phyloP scores from a whole-genome alignment of 2,888 invertebrate genomes.

The Campaea margaritaria region DNA sequence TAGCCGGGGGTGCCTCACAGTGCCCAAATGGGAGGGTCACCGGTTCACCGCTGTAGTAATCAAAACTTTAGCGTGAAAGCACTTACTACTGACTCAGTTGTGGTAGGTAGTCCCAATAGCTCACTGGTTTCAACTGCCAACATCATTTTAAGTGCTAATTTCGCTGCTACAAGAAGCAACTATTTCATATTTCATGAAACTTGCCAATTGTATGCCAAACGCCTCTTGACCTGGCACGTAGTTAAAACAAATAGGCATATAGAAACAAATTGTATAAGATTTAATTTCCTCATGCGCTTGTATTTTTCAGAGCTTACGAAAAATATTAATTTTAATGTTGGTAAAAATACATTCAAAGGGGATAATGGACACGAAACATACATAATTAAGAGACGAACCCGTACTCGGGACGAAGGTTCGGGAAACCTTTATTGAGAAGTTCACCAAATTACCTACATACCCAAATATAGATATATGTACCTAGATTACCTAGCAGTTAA shows the following conservation, averaged over 20 bases:
- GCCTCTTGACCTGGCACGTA: too few relatives aligned
- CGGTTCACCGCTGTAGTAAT: slow-evolving; percentile 28
- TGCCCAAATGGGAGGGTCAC: slow-evolving; percentile 11
- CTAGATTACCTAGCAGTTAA: not conserved
- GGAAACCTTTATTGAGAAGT: slow-evolving; percentile 20
- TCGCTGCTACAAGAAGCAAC: slow-evolving; percentile 16
- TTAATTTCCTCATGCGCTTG: too few relatives aligned
- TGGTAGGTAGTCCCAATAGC: slow-evolving; percentile 16
- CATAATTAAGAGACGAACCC: slow-evolving; percentile 37
- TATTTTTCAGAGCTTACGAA: slow-evolving; percentile 2
- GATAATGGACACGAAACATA: slow-evolving; percentile 37
- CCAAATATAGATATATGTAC: slow-evolving; percentile 21
- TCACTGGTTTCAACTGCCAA: slow-evolving; percentile 15
- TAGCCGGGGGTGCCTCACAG: slow-evolving; percentile 23
- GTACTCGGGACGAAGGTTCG: slow-evolving; percentile 26
- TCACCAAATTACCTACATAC: slow-evolving; percentile 14
- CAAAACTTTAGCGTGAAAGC: slow-evolving; percentile 39
- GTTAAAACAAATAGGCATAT: too few relatives aligned
- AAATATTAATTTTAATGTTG: slow-evolving; percentile 26
- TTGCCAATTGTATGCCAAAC: not conserved
- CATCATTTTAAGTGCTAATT: slow-evolving; percentile 19
- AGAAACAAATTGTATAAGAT: too few relatives aligned
- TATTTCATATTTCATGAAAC: not conserved
- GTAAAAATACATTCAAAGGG: slow-evolving; percentile 37
- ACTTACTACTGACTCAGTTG: slow-evolving; percentile 25